Base-by-base conservation (phyloP, 2,888 invertebrate genomes). In the Drosophila paracracens region DNA sequence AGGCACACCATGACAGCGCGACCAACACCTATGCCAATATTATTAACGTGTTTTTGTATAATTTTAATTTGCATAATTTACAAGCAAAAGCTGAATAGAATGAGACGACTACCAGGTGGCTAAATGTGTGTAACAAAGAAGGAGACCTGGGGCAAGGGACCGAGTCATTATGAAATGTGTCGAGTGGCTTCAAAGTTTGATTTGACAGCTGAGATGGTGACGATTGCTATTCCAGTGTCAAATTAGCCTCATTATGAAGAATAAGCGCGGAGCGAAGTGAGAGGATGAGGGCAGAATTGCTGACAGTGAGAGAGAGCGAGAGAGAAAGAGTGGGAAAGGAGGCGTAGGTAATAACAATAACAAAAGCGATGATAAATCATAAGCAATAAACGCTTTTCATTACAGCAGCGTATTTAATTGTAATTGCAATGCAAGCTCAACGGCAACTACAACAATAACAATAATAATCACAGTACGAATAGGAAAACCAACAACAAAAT, bases 31-130 rank as follows among this genome's bases (percentile, higher is more conserved):
- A 70, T 76, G 74, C 62, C 64, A 81, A 83, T 73, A 69, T 81
- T 86, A 70, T 86, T 81, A 84, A 87, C 82, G 79, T 89, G 79
- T 84, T 89, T 70, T 88, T 87, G 84, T 84, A 70, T 84, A 82
- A 70, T 84, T 88, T 84, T 84, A 88, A 85, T 85, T 85, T 84
- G 74, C 85, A 89, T 85, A 85, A 84, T 89, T 85, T 76, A 77
- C 90, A 79, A 76, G 82, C 79, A 88, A 89, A 79, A 84, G 89
- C 69, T 89, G 89, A 85, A 84, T 71, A 87, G 86, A 83, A 82
- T 82, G 66, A 64, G 63, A 69, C 58, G 63, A 43, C 48, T 59
- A 29, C 38, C 29, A 56, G 36, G 29, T 27, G 53, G 31, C 38
- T 56, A 54, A 54, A 54, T 18, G 58, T 43, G 50, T 21, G 33